Conservation (phyloP, 2,888 invertebrate genomes). For the Reticulitermes lucifugus region DNA sequence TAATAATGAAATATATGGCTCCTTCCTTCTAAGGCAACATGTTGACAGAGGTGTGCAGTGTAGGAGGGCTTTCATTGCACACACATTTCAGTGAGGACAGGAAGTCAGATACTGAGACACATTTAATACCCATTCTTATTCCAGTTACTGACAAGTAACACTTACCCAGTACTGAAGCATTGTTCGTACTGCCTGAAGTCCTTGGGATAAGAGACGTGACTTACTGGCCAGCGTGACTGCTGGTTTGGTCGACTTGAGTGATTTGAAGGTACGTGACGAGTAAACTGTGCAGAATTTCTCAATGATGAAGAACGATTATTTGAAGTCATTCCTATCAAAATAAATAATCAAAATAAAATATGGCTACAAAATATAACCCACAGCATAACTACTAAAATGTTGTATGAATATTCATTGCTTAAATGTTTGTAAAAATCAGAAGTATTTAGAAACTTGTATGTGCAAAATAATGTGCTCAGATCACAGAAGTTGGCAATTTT, state of each 20-base stretch:
- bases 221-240: slow-evolving; percentile 51
- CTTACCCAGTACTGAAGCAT: slow-evolving; percentile 48
- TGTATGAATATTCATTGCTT: neutral
- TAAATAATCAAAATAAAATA: neutral
- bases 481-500: too few relatives aligned
- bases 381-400: neutral
- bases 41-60: too few relatives aligned
- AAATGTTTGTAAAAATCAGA: neutral
- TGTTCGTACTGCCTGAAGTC: slow-evolving; percentile 52
- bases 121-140: too few relatives aligned
- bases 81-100: too few relatives aligned
- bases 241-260: slow-evolving; percentile 51
- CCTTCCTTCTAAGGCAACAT: too few relatives aligned
- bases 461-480: too few relatives aligned
- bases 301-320: slow-evolving; percentile 54
- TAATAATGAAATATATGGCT: too few relatives aligned
- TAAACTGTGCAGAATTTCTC: slow-evolving; percentile 53
- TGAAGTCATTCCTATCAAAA: slow-evolving; percentile 53
- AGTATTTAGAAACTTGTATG: neutral
- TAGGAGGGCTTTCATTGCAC: too few relatives aligned
- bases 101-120: too few relatives aligned
- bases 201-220: slow-evolving; percentile 52
- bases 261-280: slow-evolving; percentile 49
- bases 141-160: neutral
- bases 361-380: neutral